Evolutionary conservation across 2,888 invertebrate genomes (phyloP).

Genomic region (Pyrocoelia pectoralis): DNA sequence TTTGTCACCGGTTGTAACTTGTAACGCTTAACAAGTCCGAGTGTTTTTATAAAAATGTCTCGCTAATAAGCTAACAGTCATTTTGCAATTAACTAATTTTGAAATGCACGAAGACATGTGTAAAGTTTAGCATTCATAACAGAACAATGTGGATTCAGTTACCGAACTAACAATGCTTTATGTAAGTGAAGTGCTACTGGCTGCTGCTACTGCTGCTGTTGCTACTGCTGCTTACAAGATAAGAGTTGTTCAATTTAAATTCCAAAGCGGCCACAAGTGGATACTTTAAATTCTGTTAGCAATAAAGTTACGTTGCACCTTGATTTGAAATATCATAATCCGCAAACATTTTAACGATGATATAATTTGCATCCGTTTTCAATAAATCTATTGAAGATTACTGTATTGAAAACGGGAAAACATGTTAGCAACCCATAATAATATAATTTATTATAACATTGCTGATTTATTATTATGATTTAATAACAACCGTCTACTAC

Average conservation of each 20-base stretch:
- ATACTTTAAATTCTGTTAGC: constrained; percentile 58
- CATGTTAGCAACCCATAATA: constrained; percentile 28
- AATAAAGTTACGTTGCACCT: constrained; percentile 40
- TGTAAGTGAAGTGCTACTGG: constrained; percentile 56
- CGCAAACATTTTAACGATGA: neutral
- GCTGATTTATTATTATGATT: too few relatives aligned
- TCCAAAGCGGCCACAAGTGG: constrained; percentile 57
- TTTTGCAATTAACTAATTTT: constrained; percentile 4
- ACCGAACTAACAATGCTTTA: constrained; percentile 58
- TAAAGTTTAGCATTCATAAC: constrained; percentile 47
- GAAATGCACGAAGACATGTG: constrained; percentile 39
- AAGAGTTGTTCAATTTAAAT: constrained; percentile 60
- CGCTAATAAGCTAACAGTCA: constrained; percentile 4
- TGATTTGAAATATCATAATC: too few relatives aligned
- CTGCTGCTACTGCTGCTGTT: constrained; percentile 55
- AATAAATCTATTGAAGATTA: constrained; percentile 36
- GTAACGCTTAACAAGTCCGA: too few relatives aligned
- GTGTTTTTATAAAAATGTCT: constrained; percentile 13
- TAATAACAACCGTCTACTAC: too few relatives aligned
- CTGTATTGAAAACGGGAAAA: constrained; percentile 31
- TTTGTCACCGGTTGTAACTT: constrained; percentile 47
- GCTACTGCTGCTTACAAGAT: constrained; percentile 54
- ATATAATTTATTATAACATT: constrained; percentile 18
- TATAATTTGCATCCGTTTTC: constrained; percentile 38
- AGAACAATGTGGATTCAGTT: constrained; percentile 57